Percentiles rank a stretch among this genome's conserved stretches.
Evolutionary conservation across 2,113 vertebrate genomes (phyloP).

Genomic region (Cromileptes altivelis): DNA sequence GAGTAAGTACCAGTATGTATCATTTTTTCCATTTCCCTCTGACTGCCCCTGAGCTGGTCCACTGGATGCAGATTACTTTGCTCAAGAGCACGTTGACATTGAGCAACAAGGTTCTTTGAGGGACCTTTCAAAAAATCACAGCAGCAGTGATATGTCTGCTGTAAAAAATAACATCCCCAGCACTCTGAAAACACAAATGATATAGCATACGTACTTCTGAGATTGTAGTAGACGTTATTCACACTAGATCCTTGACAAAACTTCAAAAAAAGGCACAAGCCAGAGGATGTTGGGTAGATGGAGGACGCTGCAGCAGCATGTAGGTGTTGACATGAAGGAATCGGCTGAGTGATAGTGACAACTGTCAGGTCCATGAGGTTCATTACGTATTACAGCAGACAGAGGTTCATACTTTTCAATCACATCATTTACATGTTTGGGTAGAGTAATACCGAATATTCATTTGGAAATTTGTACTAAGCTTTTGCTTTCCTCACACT

Average conservation of each 20-base stretch:
- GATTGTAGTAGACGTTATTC: no score
- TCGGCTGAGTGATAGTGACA: neutral
- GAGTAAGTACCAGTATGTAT: no score
- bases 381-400: neutral
- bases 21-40: neutral
- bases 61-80: neutral
- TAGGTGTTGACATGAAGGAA: neutral
- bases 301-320: neutral
- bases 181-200: neutral
- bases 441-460: neutral
- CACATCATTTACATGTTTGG: neutral
- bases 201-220: neutral
- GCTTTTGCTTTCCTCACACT: neutral
- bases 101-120: neutral
- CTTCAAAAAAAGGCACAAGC: neutral
- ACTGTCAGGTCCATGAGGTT: neutral
- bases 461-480: no score
- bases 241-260: neutral
- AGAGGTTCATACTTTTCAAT: neutral
- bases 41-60: neutral
- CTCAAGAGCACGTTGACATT: neutral
- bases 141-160: neutral
- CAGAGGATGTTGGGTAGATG: neutral
- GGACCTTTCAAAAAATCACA: neutral
- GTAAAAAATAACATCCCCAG: neutral